A percentile compares a stretch with the other conserved stretches of the same genome.
Evolutionary conservation across 1,140 invertebrate genomes (phyloP).

Genomic region (Diachasma alloeum): DNA sequence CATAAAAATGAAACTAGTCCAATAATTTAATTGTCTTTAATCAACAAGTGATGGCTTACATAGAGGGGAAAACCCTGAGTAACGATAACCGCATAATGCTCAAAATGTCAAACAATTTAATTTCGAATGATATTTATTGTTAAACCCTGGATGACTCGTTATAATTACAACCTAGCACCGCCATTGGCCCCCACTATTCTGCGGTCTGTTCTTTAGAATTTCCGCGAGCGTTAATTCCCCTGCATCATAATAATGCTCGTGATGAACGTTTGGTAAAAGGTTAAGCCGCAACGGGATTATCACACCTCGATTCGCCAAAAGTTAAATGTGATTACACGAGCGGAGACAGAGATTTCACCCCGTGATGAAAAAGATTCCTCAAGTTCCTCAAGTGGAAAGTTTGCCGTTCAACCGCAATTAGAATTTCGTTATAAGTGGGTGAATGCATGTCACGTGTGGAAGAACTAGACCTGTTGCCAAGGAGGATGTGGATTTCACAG

Average conservation of each 20-base stretch:
- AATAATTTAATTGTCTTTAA: too few relatives aligned
- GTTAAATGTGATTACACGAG: not conserved
- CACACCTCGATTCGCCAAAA: not conserved
- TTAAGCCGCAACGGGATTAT: constrained; percentile 13
- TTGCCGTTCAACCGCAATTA: not conserved
- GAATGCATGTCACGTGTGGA: not conserved
- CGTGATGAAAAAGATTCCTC: not conserved
- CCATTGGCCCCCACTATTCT: not conserved
- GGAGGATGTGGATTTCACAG: not conserved
- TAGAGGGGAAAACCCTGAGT: not conserved
- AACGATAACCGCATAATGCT: not conserved
- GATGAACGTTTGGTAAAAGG: constrained; percentile 8
- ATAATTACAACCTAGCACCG: not conserved
- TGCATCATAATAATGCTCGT: not conserved
- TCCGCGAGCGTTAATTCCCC: not conserved
- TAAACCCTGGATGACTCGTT: not conserved
- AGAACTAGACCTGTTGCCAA: not conserved
- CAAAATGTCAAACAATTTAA: not conserved
- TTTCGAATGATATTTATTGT: not conserved
- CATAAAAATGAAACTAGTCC: too few relatives aligned
- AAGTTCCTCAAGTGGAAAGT: constrained; percentile 6
- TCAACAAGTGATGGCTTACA: too few relatives aligned
- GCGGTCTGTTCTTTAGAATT: not conserved
- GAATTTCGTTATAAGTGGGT: not conserved
- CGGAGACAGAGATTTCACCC: not conserved